These are phyloP conservation scores for Meta bourneti DNA, from an alignment of 2,888 invertebrate species.

Conservation along the genomic window DNA sequence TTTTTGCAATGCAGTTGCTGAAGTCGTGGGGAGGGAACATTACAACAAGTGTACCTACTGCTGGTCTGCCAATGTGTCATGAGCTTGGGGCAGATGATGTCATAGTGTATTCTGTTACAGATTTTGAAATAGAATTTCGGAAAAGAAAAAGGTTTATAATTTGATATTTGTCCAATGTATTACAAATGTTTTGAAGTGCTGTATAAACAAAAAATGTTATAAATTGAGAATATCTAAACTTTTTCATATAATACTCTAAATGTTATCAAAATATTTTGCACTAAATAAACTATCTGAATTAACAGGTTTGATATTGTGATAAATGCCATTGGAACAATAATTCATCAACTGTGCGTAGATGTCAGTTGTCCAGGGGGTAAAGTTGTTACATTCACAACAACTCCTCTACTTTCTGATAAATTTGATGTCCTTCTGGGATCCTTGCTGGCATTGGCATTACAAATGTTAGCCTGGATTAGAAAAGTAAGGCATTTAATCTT, in stretches of 20 bases:
- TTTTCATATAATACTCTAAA: neutral
- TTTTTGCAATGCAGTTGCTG: slow-evolving; percentile 84
- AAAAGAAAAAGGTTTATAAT: slow-evolving; percentile 77
- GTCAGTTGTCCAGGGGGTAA: slow-evolving; percentile 81
- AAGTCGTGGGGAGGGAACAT: slow-evolving; percentile 84
- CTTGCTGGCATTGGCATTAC: slow-evolving; percentile 25
- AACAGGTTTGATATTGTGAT: slow-evolving; percentile 83
- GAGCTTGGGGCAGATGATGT: slow-evolving; percentile 84
- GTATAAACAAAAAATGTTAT: no score
- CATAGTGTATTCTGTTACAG: slow-evolving; percentile 79
- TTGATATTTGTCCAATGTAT: neutral
- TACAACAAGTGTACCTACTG: slow-evolving; percentile 82
- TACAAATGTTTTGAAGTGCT: no score
- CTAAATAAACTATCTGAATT: slow-evolving; percentile 5
- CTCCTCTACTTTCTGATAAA: slow-evolving; percentile 82
- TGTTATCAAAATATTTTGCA: neutral
- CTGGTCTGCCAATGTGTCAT: slow-evolving; percentile 83
- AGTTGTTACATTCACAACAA: slow-evolving; percentile 83
- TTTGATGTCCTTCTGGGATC: slow-evolving; percentile 82
- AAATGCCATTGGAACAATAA: slow-evolving; percentile 82
- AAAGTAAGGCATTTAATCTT: slow-evolving; percentile 79
- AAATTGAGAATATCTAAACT: neutral
- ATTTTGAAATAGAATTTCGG: slow-evolving; percentile 78
- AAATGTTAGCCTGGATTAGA: slow-evolving; percentile 46
- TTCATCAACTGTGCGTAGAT: slow-evolving; percentile 80